phyloP scores from a whole-genome alignment of 2,888 invertebrate genomes.

The Tiliacea aurago region DNA sequence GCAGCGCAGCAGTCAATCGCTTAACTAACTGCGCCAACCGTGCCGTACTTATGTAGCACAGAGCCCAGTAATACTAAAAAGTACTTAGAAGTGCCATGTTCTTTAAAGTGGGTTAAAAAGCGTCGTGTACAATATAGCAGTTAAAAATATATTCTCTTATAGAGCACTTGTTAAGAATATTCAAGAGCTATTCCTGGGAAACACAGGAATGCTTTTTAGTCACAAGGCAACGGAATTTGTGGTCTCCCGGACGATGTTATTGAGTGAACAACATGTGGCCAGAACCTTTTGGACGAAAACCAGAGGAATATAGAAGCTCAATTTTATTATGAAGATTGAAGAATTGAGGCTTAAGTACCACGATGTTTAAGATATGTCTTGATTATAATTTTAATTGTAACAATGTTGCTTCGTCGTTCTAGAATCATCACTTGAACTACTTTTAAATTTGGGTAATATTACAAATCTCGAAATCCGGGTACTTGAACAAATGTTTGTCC shows the following conservation, averaged over 20 bases:
- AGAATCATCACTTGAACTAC: neutral
- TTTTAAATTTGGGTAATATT: neutral
- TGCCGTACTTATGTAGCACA: no score
- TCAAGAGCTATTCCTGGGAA: constrained; percentile 43
- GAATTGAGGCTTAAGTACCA: neutral
- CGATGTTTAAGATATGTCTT: neutral
- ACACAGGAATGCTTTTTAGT: constrained; percentile 63
- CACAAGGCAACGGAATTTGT: constrained; percentile 50
- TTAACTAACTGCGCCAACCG: no score
- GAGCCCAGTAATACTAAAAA: no score
- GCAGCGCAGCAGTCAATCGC: no score
- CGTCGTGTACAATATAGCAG: constrained; percentile 1
- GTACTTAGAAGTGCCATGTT: neutral
- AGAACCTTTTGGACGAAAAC: constrained; percentile 19
- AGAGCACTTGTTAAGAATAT: constrained; percentile 49
- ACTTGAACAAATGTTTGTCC: neutral
- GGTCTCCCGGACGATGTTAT: constrained; percentile 48
- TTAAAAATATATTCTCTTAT: constrained; percentile 32
- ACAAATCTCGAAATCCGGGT: neutral
- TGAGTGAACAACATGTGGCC: constrained; percentile 39
- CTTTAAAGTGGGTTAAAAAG: constrained; percentile 14
- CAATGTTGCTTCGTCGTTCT: neutral
- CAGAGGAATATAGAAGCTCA: constrained; percentile 17
- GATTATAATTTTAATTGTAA: neutral
- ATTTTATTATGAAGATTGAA: constrained; percentile 20